Evolutionary conservation across 2,888 invertebrate species (phyloP).

Genomic region (Pteria penguin): DNA sequence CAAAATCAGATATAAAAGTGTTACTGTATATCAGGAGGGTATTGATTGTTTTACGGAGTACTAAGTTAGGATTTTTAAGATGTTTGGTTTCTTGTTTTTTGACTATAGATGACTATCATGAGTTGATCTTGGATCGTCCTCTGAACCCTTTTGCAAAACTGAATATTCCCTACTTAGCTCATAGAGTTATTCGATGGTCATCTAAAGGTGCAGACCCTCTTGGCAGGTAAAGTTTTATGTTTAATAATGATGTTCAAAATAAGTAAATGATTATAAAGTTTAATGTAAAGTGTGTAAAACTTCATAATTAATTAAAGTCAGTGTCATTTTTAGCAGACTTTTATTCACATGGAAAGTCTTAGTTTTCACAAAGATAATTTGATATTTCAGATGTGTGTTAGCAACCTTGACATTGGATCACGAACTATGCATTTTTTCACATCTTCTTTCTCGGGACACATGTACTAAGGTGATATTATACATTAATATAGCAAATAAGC

Average conservation of each 20-base stretch:
- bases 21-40: too few relatives aligned
- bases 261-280: too few relatives aligned
- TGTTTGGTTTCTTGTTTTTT: slow-evolving; percentile 6
- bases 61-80: too few relatives aligned
- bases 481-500: too few relatives aligned
- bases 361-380: too few relatives aligned
- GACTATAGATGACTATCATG: slow-evolving; percentile 40
- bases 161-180: slow-evolving; percentile 32
- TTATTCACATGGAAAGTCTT: too few relatives aligned
- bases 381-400: slow-evolving; percentile 51
- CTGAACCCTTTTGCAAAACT: slow-evolving; percentile 46
- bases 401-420: slow-evolving; percentile 57
- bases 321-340: too few relatives aligned
- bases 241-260: too few relatives aligned
- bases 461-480: slow-evolving; percentile 19
- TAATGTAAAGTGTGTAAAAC: too few relatives aligned
- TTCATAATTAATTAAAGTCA: too few relatives aligned
- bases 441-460: not conserved
- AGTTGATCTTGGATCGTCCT: slow-evolving; percentile 46
- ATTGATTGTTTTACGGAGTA: too few relatives aligned
- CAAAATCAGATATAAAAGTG: too few relatives aligned
- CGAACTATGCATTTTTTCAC: slow-evolving; percentile 45
- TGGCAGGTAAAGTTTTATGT: slow-evolving; percentile 51
- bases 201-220: slow-evolving; percentile 42
- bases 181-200: slow-evolving; percentile 49